These are phyloP conservation scores for Sussaba pulchella DNA, from an alignment of 2,888 invertebrate species.

Conservation along the genomic window DNA sequence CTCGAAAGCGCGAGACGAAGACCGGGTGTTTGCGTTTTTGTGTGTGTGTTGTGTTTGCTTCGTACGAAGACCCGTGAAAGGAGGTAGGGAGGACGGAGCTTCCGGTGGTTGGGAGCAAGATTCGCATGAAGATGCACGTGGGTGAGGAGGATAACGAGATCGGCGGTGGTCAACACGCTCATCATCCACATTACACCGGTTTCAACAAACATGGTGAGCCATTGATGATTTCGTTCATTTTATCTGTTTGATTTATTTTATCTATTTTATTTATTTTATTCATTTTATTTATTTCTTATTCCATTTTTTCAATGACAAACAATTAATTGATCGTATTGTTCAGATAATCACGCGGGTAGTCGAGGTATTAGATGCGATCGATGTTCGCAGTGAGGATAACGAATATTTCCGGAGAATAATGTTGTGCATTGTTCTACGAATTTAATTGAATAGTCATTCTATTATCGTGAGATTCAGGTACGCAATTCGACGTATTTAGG, in stretches of 20 bases:
- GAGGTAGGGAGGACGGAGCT: constrained; percentile 19
- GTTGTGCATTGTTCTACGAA: too few relatives aligned
- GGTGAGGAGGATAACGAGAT: constrained; percentile 76
- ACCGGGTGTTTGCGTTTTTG: constrained; percentile 13
- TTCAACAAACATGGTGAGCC: constrained; percentile 75
- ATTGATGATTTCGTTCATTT: constrained; percentile 12
- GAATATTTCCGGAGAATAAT: too few relatives aligned
- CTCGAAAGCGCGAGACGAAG: constrained; percentile 2
- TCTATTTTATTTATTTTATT: too few relatives aligned
- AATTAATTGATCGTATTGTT: too few relatives aligned
- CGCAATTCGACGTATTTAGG: too few relatives aligned
- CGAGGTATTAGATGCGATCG: too few relatives aligned
- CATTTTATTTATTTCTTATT: too few relatives aligned
- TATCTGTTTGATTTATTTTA: background rate
- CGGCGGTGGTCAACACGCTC: constrained; percentile 72
- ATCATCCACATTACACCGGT: constrained; percentile 73
- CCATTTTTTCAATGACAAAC: too few relatives aligned
- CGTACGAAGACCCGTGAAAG: background rate
- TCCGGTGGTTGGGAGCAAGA: constrained; percentile 58
- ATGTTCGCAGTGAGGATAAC: too few relatives aligned
- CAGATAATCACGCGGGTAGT: too few relatives aligned
- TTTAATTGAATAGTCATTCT: too few relatives aligned
- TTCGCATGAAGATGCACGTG: constrained; percentile 76
- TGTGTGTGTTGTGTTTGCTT: constrained; percentile 11
- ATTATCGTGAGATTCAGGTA: too few relatives aligned